Conservation (phyloP, 2,113 vertebrate species). For the Bucco capensis region DNA sequence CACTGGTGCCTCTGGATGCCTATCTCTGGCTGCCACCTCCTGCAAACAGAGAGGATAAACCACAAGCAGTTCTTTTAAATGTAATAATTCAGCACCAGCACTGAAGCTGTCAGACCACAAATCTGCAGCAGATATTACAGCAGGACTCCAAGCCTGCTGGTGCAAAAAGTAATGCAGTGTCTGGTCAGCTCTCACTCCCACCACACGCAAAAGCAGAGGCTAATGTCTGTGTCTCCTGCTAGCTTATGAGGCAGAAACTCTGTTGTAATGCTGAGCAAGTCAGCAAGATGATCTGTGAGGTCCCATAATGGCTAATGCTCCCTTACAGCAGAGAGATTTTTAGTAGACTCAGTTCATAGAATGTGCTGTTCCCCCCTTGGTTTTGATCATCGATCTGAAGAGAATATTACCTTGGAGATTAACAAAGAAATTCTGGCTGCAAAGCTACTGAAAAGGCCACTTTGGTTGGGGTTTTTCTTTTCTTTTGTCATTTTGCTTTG, state of each 20-base stretch:
- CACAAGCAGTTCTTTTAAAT: neutral
- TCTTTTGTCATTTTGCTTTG: slow-evolving; percentile 19
- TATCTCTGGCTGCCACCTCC: neutral
- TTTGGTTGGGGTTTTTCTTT: neutral
- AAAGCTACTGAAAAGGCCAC: slow-evolving; percentile 39
- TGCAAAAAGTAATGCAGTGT: neutral
- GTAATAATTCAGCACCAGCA: neutral
- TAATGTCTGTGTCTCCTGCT: neutral
- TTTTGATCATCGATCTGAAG: slow-evolving; percentile 26
- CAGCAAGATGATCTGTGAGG: neutral
- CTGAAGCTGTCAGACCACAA: neutral
- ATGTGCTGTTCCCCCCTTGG: neutral
- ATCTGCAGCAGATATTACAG: slow-evolving; percentile 24
- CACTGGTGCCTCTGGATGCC: neutral
- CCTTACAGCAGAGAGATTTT: neutral
- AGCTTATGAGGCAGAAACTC: neutral
- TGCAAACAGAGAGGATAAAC: neutral
- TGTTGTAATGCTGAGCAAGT: neutral
- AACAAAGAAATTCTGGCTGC: slow-evolving; percentile 9
- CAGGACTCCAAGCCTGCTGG: neutral
- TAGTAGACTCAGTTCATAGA: neutral
- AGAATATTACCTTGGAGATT: slow-evolving; percentile 26
- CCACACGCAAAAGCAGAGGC: neutral
- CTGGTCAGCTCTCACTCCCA: neutral
- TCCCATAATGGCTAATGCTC: neutral